phyloP scores from a whole-genome alignment of 2,797 vertebrate genomes.

The Emydoidea blandingii region DNA sequence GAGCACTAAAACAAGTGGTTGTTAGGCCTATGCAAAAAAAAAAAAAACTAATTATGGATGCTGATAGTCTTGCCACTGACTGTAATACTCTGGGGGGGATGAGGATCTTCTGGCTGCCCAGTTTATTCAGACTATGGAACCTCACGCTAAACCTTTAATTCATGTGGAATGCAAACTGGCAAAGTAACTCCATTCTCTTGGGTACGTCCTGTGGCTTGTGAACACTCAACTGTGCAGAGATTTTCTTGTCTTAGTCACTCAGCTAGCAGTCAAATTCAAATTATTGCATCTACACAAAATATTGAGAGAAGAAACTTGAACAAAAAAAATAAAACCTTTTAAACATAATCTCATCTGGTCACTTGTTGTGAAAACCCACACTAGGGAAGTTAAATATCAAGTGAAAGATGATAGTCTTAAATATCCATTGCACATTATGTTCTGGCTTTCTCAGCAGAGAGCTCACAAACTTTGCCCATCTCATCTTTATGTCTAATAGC shows the following conservation, averaged over 20 bases:
- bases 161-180: too few relatives aligned
- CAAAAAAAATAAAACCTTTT: too few relatives aligned
- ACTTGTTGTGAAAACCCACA: neutral
- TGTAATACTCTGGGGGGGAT: too few relatives aligned
- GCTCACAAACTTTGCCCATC: neutral
- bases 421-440: neutral
- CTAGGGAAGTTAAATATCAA: neutral
- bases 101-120: too few relatives aligned
- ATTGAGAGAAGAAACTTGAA: neutral
- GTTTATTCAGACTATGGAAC: too few relatives aligned
- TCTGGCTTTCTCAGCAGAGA: neutral
- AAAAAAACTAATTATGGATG: neutral
- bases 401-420: neutral
- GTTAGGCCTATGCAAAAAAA: too few relatives aligned
- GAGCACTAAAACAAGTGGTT: neutral
- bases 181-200: too few relatives aligned
- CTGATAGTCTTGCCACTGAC: neutral
- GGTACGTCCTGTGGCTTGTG: too few relatives aligned
- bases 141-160: too few relatives aligned
- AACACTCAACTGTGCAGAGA: neutral
- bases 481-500: neutral
- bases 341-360: neutral
- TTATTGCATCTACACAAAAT: neutral
- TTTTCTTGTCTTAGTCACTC: neutral
- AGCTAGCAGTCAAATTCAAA: neutral